Percentiles rank a stretch among this genome's conserved stretches.
phyloP scores from a whole-genome alignment of 2,113 vertebrate genomes.

The Pseudopipra pipra region DNA sequence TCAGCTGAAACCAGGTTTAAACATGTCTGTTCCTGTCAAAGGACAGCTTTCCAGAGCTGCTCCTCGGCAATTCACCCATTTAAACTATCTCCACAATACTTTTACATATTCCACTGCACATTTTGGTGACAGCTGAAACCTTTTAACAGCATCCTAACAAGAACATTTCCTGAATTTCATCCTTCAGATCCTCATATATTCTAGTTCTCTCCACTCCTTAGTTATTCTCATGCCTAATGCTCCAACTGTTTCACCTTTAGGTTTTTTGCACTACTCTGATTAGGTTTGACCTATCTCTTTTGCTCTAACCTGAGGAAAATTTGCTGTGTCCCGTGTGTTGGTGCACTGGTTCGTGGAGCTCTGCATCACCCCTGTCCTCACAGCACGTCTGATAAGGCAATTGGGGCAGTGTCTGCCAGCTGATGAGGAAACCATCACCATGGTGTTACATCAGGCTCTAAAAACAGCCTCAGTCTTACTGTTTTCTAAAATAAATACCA shows the following conservation, averaged over 20 bases:
- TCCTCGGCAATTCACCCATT: not conserved
- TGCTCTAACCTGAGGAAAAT: not conserved
- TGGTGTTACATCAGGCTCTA: not conserved
- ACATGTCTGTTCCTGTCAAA: not conserved
- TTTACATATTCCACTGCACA: not conserved
- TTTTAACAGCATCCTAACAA: not conserved
- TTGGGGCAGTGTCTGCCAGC: not conserved
- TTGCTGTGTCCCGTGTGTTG: not conserved
- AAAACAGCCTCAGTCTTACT: not conserved
- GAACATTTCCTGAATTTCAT: not conserved
- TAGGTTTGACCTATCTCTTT: not conserved
- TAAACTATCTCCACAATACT: not conserved
- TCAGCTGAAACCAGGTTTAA: not conserved
- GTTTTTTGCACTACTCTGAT: not conserved
- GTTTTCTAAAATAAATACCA: rapidly evolving
- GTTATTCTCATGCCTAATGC: not conserved
- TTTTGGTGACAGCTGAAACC: not conserved
- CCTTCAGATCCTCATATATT: not conserved
- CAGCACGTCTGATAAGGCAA: not conserved
- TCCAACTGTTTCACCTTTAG: not conserved
- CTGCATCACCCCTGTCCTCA: not conserved
- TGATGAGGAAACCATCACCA: not conserved
- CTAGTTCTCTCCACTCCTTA: not conserved
- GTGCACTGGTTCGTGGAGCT: not conserved
- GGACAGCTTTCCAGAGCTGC: not conserved